Evolutionary conservation across 2,113 vertebrate species (phyloP), one percentile per base, ranked within the genome.

Genomic region (Oryzias melastigma): DNA sequence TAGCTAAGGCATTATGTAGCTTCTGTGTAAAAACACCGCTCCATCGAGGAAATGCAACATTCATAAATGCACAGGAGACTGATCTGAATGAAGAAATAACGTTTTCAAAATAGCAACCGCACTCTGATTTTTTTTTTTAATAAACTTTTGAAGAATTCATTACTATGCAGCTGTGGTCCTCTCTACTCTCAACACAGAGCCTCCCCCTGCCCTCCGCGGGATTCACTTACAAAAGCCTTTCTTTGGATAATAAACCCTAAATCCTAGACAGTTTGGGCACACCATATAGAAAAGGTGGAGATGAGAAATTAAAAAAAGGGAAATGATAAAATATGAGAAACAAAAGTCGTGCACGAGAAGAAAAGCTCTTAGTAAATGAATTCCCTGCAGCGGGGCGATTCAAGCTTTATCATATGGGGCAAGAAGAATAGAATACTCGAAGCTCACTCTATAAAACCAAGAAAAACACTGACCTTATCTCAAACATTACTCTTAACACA

Each of bases 231-330:
- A 85, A 86, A 83, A 80, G 82, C 73, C 58, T 86, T 85, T 86
- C 80, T 88, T 85, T 83, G 78, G 74, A 80, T 83, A 80, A 76
- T 77, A 82, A 82, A 88, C 78, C 80, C 78, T 70, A 84, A 56
- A 82, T 69, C 84, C 86, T 77, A 78, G 73, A 77, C 67, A 82
- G 79, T 85, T 80, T 82, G 80, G 66, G 80, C 69, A 83, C 35
- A 62, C 41, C 57, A 68, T 35, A 70, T 52, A 53, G 16, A 48
- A 63, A 52, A 17, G 25, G 49, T 14, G 40, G 43, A 54, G 55
- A 78, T 58, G 62, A 65, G 80, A 69, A 80, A 60, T 17, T 64
- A 71, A 82, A 65, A 56, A 61, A 54, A 58, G 52, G 15, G 47
- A 45, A 78, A 54, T 58, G 70, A 35, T 35, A 35, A 35, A 81